Evolutionary conservation across 1,140 invertebrate species (phyloP), one percentile per base, ranked within the genome.

Genomic region (Thalassaphorura encarpata): DNA sequence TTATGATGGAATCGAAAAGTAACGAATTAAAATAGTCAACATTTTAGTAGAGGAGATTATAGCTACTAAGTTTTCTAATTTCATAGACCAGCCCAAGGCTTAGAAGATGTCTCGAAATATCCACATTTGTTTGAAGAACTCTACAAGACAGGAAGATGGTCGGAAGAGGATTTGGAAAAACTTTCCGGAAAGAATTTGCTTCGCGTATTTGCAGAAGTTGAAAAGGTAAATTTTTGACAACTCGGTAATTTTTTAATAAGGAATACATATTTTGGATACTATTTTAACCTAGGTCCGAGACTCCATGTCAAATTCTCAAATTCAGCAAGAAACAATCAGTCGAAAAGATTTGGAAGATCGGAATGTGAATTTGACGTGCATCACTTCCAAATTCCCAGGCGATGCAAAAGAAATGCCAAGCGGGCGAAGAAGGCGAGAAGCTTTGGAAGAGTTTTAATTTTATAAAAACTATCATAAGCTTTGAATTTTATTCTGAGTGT

Each of bases 91-190:
- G 52, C 68, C 47, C 53, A 55, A 11, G 75, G 72, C 8, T 64
- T 77, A 39, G 75, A 76, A 60, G 75, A 77, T 61, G 73, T 74
- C 0, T 76, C 75, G 16, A 76, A 70, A 62, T 77, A 75, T 56
- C 76, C 76, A 0, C 59, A 67, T 19, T 63, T 77, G 33, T 72
- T 77, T 49, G 69, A 66, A n/a, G 71, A 70, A 50, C 62, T 71
- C 6, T 36, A 66, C 13, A 83, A 87, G 70, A 82, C 83, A 29
- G 64, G 70, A 2, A 66, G 68, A 13, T 77, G 75, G 73, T 63
- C 67, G 4, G 66, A 71, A 16, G 68, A 66, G 5, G 72, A 77
- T 19, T 58, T 77, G 19, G 67, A 69, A 42, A 75, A 76, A 66
- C 48, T 77, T 23, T 68, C 73, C 15, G 73, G 75, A 0, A 56